These are phyloP conservation scores for Sardinella longiceps DNA, from an alignment of 2,797 vertebrate genomes.

Conservation along the genomic window DNA sequence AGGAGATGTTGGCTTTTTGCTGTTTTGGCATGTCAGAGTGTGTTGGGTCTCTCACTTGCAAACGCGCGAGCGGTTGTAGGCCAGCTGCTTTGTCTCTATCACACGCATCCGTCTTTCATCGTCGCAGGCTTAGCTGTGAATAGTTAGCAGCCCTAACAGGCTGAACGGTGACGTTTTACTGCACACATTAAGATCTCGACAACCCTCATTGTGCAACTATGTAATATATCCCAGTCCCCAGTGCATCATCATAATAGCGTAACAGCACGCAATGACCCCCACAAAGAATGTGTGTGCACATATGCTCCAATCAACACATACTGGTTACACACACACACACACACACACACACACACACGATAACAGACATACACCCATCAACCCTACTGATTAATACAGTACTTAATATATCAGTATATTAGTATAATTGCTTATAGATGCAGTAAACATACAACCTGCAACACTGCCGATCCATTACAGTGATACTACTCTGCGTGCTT, in stretches of 20 bases:
- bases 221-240: not conserved
- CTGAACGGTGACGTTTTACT: not conserved
- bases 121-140: not conserved
- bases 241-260: not conserved
- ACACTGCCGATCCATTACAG: too few relatives aligned
- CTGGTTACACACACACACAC: not conserved
- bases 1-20: not conserved
- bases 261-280: slow-evolving; percentile 4
- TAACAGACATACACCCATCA: not conserved
- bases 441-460: not conserved
- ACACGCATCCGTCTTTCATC: not conserved
- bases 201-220: slow-evolving; percentile 13
- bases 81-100: not conserved
- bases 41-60: not conserved
- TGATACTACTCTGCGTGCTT: too few relatives aligned
- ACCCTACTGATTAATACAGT: not conserved
- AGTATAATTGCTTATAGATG: too few relatives aligned
- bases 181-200: slow-evolving; percentile 11
- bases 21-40: slow-evolving; percentile 17
- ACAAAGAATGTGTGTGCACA: not conserved
- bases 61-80: not conserved
- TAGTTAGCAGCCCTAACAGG: slow-evolving; percentile 3
- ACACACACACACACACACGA: not conserved
- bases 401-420: too few relatives aligned
- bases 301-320: not conserved